Percentiles rank a stretch among this genome's conserved stretches.
Conservation (phyloP, 1,140 invertebrate genomes). For the Drosophila nasuta region DNA sequence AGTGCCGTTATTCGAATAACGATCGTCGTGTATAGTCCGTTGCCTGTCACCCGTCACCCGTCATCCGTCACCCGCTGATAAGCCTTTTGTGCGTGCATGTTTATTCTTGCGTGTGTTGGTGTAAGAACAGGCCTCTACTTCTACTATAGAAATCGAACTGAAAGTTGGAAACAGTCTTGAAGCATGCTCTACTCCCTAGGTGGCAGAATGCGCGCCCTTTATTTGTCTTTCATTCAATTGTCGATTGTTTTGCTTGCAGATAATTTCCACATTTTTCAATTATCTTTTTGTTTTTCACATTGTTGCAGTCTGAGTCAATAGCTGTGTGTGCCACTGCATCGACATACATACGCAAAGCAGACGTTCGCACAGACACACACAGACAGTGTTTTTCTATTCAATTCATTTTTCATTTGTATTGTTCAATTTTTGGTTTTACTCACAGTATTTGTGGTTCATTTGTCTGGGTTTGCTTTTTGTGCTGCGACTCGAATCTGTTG, state of each 20-base stretch:
- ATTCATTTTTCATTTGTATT: slow-evolving; percentile 38
- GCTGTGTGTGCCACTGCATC: neutral
- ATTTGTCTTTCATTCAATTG: slow-evolving; percentile 68
- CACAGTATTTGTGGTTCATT: slow-evolving; percentile 55
- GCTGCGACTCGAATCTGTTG: neutral
- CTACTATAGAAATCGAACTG: neutral
- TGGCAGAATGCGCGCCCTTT: slow-evolving; percentile 59
- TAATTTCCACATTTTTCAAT: slow-evolving; percentile 40
- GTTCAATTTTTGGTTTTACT: slow-evolving; percentile 49
- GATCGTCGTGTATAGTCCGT: too few species aligned
- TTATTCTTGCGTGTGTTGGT: slow-evolving; percentile 59
- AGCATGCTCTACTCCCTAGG: slow-evolving; percentile 40
- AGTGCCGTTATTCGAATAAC: too few species aligned
- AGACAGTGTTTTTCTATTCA: slow-evolving; percentile 39
- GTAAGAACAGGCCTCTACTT: slow-evolving; percentile 16
- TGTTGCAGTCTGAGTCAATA: slow-evolving; percentile 30
- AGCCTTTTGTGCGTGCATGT: slow-evolving; percentile 59
- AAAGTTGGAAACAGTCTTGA: neutral
- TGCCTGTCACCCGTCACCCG: neutral
- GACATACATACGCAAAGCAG: neutral
- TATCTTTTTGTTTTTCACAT: slow-evolving; percentile 16
- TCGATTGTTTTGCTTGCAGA: slow-evolving; percentile 63
- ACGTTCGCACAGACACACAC: too few species aligned
- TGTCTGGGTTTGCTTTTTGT: slow-evolving; percentile 41
- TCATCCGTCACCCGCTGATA: slow-evolving; percentile 37